Base-by-base conservation (phyloP, 2,113 vertebrate species). In the Trichomycterus rosablanca region DNA sequence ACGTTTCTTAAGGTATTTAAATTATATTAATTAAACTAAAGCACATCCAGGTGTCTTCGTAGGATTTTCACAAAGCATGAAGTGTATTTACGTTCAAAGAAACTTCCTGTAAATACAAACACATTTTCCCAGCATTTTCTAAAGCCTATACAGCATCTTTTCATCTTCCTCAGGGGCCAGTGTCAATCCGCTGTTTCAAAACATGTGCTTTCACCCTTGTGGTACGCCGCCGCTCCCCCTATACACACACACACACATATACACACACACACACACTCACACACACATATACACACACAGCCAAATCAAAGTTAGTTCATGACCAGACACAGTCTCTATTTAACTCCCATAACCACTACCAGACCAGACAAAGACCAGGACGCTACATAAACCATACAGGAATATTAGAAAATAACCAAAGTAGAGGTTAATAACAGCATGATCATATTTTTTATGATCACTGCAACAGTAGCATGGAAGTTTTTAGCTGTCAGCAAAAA, bases 331-430 rank as follows among this genome's bases (percentile, higher is more conserved):
- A 22, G 48, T 79, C 82, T 81, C 83, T 82, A 86, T 86, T 81
- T 83, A 82, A 80, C 86, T 82, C 84, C 81, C 83, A 75, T 84
- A 83, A 40, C 52, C 35, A 55, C 67, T 54, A 50, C 57, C 45
- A 59, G 46, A 63, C 20, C 39, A 55, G 23, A 55, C 28, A 55
- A 32, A 40, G 23, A 64, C 45, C 55, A 44, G 30, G 24, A 63
- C 54, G 42, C 42, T 37, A 28, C n/a, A 45, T 34, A 39, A 14
- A 43, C 11, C 26, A 3, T 28, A 16, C 40, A 48, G n/a, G n/a
- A 18, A 46, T 46, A 54, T 40, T 40, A 54, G 9, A 54, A 16
- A 43, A 43, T 43, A 58, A 30, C 39, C 39, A 44, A 2, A 11
- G 5, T 18, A 18, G 2, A 45, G 10, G 39, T 20, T 7, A 44